Conservation (phyloP, 2,797 vertebrate genomes). For the Podargus strigoides region DNA sequence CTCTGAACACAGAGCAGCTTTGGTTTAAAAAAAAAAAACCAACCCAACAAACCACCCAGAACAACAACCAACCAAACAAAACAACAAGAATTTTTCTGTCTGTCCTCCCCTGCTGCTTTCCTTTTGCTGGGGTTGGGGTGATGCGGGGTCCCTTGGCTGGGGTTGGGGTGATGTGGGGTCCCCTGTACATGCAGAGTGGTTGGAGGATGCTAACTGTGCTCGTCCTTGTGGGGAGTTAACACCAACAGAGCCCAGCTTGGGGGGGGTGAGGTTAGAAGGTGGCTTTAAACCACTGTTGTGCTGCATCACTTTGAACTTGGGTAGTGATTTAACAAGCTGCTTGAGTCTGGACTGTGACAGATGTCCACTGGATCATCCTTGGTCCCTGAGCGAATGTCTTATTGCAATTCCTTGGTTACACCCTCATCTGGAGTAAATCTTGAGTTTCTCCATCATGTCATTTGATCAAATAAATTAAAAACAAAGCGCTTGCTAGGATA, state of each 20-base stretch:
- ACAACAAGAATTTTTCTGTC: not conserved
- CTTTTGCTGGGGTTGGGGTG: not conserved
- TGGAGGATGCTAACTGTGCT: not conserved
- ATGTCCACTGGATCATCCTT: not conserved
- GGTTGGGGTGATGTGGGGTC: not conserved
- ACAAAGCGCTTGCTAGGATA: not conserved
- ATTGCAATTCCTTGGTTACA: not conserved
- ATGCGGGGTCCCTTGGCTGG: fast-evolving
- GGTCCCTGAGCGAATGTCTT: not conserved
- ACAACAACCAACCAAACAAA: not conserved
- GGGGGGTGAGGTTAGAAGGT: not conserved
- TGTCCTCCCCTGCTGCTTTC: not conserved
- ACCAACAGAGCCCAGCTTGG: not conserved
- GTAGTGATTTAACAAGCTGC: not conserved
- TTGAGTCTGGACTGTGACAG: not conserved
- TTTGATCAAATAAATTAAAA: not conserved
- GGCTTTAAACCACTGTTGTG: not conserved
- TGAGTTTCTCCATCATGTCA: not conserved
- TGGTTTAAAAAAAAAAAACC: not conserved
- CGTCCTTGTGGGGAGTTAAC: too few species aligned
- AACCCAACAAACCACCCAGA: too few species aligned
- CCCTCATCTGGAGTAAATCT: not conserved
- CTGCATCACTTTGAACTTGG: not conserved
- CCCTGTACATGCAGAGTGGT: not conserved
- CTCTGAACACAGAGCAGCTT: not conserved